These are phyloP conservation scores for Rhorus exstirpatorius DNA, from an alignment of 2,888 invertebrate species.

Conservation along the genomic window DNA sequence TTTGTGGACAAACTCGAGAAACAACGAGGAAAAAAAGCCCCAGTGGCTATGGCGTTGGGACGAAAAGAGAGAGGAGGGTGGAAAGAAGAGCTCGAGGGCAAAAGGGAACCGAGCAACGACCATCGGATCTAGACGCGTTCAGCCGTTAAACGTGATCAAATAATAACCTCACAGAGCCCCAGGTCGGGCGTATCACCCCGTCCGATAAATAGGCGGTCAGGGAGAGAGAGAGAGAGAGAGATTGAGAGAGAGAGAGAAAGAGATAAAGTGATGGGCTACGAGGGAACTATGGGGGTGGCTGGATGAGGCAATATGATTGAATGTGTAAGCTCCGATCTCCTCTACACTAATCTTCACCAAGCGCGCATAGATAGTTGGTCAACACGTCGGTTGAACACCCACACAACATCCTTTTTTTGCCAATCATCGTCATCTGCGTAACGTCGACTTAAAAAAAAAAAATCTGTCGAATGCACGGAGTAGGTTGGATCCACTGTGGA, in stretches of 20 bases:
- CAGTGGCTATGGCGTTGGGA: conserved; percentile 31
- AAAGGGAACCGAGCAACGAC: conserved; percentile 56
- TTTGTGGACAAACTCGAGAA: conserved; percentile 41
- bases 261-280: conserved; percentile 21
- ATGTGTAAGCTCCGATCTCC: conserved; percentile 50
- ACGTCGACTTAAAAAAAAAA: background rate
- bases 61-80: conserved; percentile 44
- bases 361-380: conserved; percentile 38
- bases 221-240: conserved; percentile 28
- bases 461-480: background rate
- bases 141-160: conserved; percentile 72
- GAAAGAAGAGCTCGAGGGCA: conserved; percentile 37
- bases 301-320: conserved; percentile 55
- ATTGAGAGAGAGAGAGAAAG: no score
- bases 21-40: conserved; percentile 18
- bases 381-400: conserved; percentile 41
- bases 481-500: no score
- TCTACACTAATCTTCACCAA: conserved; percentile 24
- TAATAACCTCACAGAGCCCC: conserved; percentile 72
- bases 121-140: conserved; percentile 67
- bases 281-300: background rate
- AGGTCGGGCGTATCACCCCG: conserved; percentile 55
- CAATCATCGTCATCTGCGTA: conserved; percentile 29
- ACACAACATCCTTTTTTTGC: conserved; percentile 25
- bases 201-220: conserved; percentile 52